phyloP scores from a whole-genome alignment of 37 sponge, comb jelly and placozoan genomes.

The Haliclona indistincta region DNA sequence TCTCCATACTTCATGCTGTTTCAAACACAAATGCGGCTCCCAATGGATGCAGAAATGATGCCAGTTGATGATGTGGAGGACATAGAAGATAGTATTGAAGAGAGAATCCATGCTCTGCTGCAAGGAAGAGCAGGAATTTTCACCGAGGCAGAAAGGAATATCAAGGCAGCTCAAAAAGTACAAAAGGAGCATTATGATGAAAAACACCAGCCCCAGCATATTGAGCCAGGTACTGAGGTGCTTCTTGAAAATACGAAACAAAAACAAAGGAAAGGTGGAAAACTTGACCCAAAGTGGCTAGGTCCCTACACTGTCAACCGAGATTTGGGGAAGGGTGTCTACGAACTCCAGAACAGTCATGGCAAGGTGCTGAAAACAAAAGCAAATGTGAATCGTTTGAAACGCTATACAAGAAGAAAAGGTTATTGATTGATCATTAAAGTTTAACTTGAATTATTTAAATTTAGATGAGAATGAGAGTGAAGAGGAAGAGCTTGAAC shows the following conservation, averaged over 20 bases:
- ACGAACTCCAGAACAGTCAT: background rate
- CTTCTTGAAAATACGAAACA: slow-evolving; percentile 35
- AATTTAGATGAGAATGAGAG: too few relatives aligned
- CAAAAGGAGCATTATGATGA: slow-evolving; percentile 44
- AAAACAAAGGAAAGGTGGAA: slow-evolving; percentile 42
- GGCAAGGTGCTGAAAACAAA: slow-evolving; percentile 4
- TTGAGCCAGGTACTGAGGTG: slow-evolving; percentile 21
- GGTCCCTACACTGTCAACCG: slow-evolving; percentile 32
- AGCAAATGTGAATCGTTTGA: slow-evolving; percentile 4
- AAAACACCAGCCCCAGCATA: slow-evolving; percentile 5
- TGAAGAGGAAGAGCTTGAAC: too few relatives aligned
- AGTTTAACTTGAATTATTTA: too few relatives aligned
- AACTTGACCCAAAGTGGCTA: slow-evolving; percentile 30
- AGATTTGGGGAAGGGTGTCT: slow-evolving; percentile 15
- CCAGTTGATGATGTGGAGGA: background rate
- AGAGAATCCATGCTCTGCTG: too few relatives aligned
- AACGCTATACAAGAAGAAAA: too few relatives aligned
- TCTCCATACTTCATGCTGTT: slow-evolving; percentile 18
- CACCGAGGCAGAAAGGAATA: slow-evolving; percentile 20
- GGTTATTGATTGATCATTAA: too few relatives aligned
- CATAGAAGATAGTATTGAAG: too few relatives aligned
- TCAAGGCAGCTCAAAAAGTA: slow-evolving; percentile 15
- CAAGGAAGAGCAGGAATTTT: too few relatives aligned
- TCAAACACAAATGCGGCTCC: slow-evolving; percentile 6
- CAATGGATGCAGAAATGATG: slow-evolving; percentile 4